phyloP scores from a whole-genome alignment of 2,113 vertebrate species.

The Hemibagrus wyckioides region DNA sequence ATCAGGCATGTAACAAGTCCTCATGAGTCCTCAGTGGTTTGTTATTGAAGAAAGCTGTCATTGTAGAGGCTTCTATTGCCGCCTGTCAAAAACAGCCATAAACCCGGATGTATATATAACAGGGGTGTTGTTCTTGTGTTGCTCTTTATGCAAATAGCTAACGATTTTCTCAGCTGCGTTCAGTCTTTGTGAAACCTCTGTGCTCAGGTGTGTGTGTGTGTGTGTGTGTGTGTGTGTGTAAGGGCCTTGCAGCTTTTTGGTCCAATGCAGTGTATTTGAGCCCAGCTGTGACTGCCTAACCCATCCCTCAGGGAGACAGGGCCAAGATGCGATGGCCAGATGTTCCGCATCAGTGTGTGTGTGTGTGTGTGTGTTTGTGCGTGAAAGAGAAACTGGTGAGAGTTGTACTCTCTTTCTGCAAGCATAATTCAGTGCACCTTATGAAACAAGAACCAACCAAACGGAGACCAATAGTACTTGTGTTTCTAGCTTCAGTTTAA shows the following conservation, averaged over 20 bases:
- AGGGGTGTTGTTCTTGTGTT: neutral
- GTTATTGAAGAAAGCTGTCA: slow-evolving; percentile 9
- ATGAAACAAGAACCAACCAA: neutral
- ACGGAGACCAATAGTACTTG: neutral
- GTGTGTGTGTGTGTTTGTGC: slow-evolving; percentile 6
- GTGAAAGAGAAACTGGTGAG: neutral
- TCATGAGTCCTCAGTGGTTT: neutral
- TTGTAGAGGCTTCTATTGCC: neutral
- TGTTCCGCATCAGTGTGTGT: slow-evolving; percentile 39
- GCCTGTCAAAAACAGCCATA: neutral
- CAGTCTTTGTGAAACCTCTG: neutral
- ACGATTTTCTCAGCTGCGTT: neutral
- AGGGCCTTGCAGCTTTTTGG: slow-evolving; percentile 30
- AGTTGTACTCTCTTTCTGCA: slow-evolving; percentile 4
- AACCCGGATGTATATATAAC: neutral
- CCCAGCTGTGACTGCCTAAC: neutral
- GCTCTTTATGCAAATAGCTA: slow-evolving; percentile 13
- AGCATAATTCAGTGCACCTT: neutral
- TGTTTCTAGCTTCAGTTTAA: neutral
- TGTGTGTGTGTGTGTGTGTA: neutral
- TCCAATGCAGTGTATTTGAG: slow-evolving; percentile 26
- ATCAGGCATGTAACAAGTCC: slow-evolving; percentile 12
- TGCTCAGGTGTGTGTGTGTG: neutral
- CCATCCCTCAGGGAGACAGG: slow-evolving; percentile 23
- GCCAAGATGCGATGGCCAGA: slow-evolving; percentile 31